phyloP scores from a whole-genome alignment of 2,888 invertebrate species.

The Myopa testacea region DNA sequence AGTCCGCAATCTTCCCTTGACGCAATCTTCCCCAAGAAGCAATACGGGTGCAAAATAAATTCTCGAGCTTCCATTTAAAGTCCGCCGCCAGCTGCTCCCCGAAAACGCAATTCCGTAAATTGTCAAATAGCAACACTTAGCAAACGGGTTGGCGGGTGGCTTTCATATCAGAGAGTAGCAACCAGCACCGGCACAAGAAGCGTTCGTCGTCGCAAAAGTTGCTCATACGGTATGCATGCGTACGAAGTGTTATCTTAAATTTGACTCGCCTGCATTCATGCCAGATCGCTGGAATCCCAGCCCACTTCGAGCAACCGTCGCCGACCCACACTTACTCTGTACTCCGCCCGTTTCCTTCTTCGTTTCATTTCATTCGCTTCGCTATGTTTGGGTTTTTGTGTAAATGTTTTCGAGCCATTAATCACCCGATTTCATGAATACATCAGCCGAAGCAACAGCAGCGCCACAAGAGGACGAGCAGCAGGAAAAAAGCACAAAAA shows the following conservation, averaged over 20 bases:
- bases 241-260: constrained; percentile 24
- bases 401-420: constrained; percentile 66
- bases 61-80: constrained; percentile 1
- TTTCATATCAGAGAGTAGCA: constrained; percentile 9
- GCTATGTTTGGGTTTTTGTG: constrained; percentile 27
- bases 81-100: constrained; percentile 17
- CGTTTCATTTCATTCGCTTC: constrained; percentile 25
- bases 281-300: constrained; percentile 7
- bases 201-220: constrained; percentile 11
- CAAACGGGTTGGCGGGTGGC: constrained; percentile 14
- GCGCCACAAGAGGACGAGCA: constrained; percentile 46
- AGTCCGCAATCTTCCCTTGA: not conserved
- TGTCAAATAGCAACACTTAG: constrained; percentile 31
- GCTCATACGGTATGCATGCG: constrained; percentile 10
- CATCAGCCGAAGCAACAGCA: constrained; percentile 57
- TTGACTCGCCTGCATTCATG: constrained; percentile 19
- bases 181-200: constrained; percentile 11
- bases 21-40: not conserved
- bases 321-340: constrained; percentile 11
- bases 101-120: constrained; percentile 30
- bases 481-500: constrained; percentile 53
- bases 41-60: not conserved
- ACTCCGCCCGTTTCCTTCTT: not conserved
- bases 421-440: constrained; percentile 69
- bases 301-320: constrained; percentile 4